phyloP scores from a whole-genome alignment of 2,888 invertebrate species.

The Pheosia gnoma region DNA sequence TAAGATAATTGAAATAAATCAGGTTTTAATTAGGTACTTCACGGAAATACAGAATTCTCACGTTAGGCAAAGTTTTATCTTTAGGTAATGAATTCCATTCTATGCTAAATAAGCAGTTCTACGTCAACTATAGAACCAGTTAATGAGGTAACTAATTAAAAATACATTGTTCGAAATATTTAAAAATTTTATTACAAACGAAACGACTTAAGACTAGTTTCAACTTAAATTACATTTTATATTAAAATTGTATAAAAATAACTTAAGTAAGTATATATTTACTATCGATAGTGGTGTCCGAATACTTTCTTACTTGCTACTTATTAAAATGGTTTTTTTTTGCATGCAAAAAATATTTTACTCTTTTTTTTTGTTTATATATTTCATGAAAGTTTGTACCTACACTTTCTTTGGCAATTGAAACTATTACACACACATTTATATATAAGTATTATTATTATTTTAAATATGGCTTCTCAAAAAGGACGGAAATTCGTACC shows the following conservation, averaged over 20 bases:
- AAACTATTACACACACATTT: conserved; percentile 48
- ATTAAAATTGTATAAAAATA: conserved; percentile 55
- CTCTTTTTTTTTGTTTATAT: conserved; percentile 43
- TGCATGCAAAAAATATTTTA: conserved; percentile 65
- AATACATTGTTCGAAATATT: conserved; percentile 31
- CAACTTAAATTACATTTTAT: conserved; percentile 53
- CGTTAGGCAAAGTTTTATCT: neutral
- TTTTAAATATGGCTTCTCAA: conserved; percentile 55
- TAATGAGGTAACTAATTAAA: conserved; percentile 27
- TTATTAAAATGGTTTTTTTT: conserved; percentile 47
- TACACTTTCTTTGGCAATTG: conserved; percentile 76
- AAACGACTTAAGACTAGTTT: conserved; percentile 77
- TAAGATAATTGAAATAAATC: neutral
- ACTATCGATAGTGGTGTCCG: conserved; percentile 31
- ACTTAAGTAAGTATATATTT: conserved; percentile 40
- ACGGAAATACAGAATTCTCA: conserved; percentile 3
- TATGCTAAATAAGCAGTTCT: conserved; percentile 4
- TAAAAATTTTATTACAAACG: conserved; percentile 65
- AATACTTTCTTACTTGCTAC: conserved; percentile 28
- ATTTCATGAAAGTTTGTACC: conserved; percentile 62
- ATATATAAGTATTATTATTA: conserved; percentile 31
- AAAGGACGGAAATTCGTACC: conserved; percentile 62
- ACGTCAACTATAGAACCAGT: conserved; percentile 7
- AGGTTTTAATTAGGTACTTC: neutral
- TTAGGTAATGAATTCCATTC: neutral